Base-by-base conservation (phyloP, 2,888 invertebrate genomes). In the Trachelus stipa region DNA sequence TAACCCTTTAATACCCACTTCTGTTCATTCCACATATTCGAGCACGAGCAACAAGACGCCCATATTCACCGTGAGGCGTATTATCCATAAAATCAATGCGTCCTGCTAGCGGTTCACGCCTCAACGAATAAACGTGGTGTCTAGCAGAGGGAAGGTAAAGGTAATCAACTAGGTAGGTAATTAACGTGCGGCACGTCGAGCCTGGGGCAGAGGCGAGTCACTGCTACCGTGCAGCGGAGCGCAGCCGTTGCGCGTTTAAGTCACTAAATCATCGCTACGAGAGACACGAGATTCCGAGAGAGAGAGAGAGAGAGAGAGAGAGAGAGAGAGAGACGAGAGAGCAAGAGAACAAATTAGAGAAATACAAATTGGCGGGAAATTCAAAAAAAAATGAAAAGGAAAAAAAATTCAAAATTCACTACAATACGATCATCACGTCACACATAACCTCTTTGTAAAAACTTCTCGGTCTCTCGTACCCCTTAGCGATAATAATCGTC, bases 181-280 rank as follows among this genome's bases (percentile, higher is more conserved):
- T 79, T 73, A 79, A 77, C 74, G 74, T 74, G 77, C 74, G 75
- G 75, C 78, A 69, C 34, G 75, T 79, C 75, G 56, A 76, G 74
- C 76, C 68, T 34, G 69, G 74, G 79, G 79, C 78, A 76, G 68
- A 79, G 77, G 68, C 77, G 73, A 73, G 78, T 73, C 34, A 40
- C 71, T 15, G 71, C 73, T 74, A 79, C 73, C 68, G 37, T 74
- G 71, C 71, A 77, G 71, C 74, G 23, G 56, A 56, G 56, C 56
- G 56, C 56, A 56, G 56, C 23, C 9, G 56, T 56, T 23, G 56
- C 56, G 9, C 56, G 2, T 56, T 56, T 56, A 23, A 56, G 56
- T 56, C 56, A 56, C 56, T 56, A 56, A 56, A 56, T 56, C 56
- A 56, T 56, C 23, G 23, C 56, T 56, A 9, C 56, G 56, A 56